Evolutionary conservation across 2,888 invertebrate genomes (phyloP), one percentile per base, ranked within the genome.

Genomic region (Thymelicus sylvestris): DNA sequence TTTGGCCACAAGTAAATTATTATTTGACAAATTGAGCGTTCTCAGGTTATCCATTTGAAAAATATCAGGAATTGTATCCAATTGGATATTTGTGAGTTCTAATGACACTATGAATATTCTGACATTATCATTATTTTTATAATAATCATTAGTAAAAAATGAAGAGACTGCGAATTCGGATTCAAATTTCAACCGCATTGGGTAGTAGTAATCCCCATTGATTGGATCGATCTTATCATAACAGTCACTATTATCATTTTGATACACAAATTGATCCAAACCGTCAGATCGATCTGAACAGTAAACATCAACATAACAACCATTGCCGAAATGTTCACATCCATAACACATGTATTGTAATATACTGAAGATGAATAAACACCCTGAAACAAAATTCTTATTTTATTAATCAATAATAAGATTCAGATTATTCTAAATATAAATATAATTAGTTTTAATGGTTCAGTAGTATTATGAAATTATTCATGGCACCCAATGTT

Each of bases 21-120:
- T 90, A 12, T 73, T 68, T 0, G 88, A 86, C 38, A 89, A 44
- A 71, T 85, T 85, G 6, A 91, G 73, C 10, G 64, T 68, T 13
- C 39, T 70, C 3, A 91, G 75, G 59, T 82, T 80, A 1, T 47
- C 2, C 85, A 91, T 83, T 2, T 8, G 0, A 6, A 12, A 6
- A 1, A 89, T 55, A 2, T 7, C 44, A 12, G 88, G 89, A 2
- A 62, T 71, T 10, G 8, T 0, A 5, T 52, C n/a, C 31, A 77
- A 84, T 6, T 75, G 70, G 39, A 85, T 83, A 4, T 74, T 41
- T 66, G 81, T 84, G 19, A 90, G 7, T 69, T 90, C 84, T 47
- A 89, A 74, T 15, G 72, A 73, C 47, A 75, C 64, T n/a, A 81
- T 73, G 0, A 73, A 12, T 8, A 1, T 73, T 50, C 12, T 44